Conservation (phyloP, 2,888 invertebrate genomes). For the Pegoplata infirma region DNA sequence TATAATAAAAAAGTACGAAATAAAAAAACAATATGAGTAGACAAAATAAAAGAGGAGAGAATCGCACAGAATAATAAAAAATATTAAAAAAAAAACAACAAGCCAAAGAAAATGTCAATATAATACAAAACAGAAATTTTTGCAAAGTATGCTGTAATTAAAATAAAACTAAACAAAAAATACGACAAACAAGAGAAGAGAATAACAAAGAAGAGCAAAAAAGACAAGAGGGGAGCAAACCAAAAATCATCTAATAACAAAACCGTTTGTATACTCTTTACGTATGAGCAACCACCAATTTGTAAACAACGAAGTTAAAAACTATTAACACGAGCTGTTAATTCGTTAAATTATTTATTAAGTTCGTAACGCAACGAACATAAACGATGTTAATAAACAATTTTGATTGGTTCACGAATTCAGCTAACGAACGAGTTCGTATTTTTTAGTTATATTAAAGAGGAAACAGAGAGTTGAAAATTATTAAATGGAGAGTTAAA, state of each 20-base stretch:
- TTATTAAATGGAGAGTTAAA: neutral
- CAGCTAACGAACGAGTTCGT: constrained; percentile 12
- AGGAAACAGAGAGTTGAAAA: neutral
- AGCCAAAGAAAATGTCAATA: constrained; percentile 52
- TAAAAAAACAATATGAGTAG: constrained; percentile 7
- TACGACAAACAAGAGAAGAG: constrained; percentile 26
- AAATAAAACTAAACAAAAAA: neutral
- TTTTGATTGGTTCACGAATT: constrained; percentile 62
- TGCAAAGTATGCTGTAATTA: neutral
- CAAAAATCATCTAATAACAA: neutral
- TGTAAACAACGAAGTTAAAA: neutral
- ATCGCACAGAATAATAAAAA: constrained; percentile 8
- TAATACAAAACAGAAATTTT: constrained; percentile 8
- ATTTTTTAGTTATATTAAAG: neutral
- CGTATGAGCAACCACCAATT: constrained; percentile 18
- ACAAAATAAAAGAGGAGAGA: neutral
- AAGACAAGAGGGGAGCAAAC: neutral
- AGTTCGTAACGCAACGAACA: constrained; percentile 41
- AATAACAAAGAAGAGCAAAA: constrained; percentile 11
- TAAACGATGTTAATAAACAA: constrained; percentile 22
- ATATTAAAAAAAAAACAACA: constrained; percentile 3
- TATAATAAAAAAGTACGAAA: constrained; percentile 20
- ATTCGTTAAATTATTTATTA: neutral
- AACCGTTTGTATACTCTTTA: constrained; percentile 2
- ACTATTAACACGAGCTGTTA: constrained; percentile 28